Evolutionary conservation across 2,113 vertebrate species (phyloP), one percentile per base, ranked within the genome.

Genomic region (Myiopsitta monachus): DNA sequence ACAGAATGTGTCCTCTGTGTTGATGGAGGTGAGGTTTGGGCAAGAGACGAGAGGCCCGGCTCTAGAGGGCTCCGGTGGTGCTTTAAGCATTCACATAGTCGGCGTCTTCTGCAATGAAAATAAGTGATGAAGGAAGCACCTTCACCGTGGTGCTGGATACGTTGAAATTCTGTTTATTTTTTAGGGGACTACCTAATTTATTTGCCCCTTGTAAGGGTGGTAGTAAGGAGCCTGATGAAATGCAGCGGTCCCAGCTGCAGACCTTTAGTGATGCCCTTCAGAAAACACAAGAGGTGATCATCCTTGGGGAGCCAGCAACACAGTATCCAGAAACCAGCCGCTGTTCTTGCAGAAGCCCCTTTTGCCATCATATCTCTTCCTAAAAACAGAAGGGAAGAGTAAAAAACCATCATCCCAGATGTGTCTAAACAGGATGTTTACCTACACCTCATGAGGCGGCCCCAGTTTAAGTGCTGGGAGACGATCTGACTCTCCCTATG

Each of bases 61-160:
- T 63, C 63, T 33, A 5, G 36, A 44, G 33, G 22, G 81, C 24
- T 73, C 21, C 3, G 22, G 18, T 24, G 51, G 44, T 4, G 41
- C 66, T 67, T 52, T 21, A 12, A 39, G 31, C 6, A 1, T 62
- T 33, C 4, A 1, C 0, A 2, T 6, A 9, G 31, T 30, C 39
- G 26, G 52, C 4, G 41, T 31, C 66, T 68, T 74, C 41, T 14
- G 11, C 3, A 3, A 23, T 1, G 26, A 72, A 81, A 64, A 55
- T 1, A 26, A 43, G 41, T 0, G 1, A 27, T 3, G 41, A 12
- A 46, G 39, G 73, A 41, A 61, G 14, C 11, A 21, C 33, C 36
- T 41, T 64, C 9, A 14, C 7, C 2, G 5, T 0, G 0, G 14
- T 0, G 0, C 36, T 46, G 69, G 41, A 49, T 80, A 44, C 33